Percentiles rank a stretch among this genome's conserved stretches.
phyloP scores from a whole-genome alignment of 2,797 vertebrate genomes.

The Monodelphis domestica region DNA sequence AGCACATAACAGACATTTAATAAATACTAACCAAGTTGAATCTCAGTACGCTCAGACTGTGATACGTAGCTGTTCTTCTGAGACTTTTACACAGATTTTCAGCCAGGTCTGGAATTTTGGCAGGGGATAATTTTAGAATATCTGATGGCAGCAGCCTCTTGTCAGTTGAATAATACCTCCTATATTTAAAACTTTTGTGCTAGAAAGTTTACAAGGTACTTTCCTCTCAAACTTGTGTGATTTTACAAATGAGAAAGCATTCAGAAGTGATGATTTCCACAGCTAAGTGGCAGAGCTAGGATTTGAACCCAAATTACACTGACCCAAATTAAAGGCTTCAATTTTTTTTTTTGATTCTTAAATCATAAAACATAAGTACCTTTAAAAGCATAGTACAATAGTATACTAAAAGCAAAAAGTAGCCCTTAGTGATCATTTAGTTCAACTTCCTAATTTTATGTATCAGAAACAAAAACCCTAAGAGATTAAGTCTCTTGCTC shows the following conservation, averaged over 20 bases:
- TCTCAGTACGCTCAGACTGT: neutral
- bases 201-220: neutral
- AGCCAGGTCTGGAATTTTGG: neutral
- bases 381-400: too few species aligned
- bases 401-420: too few species aligned
- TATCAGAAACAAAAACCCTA: too few species aligned
- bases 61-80: neutral
- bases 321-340: too few species aligned
- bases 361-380: too few species aligned
- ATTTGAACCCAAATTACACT: neutral
- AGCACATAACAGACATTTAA: neutral
- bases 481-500: too few species aligned
- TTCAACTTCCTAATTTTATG: too few species aligned
- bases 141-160: neutral
- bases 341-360: too few species aligned
- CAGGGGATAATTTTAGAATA: neutral
- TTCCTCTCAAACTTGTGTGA: neutral
- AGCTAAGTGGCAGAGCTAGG: neutral
- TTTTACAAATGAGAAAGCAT: neutral
- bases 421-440: too few species aligned
- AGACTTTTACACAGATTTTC: neutral
- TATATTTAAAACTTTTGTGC: neutral
- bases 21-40: neutral
- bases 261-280: neutral
- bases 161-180: neutral